Conservation (phyloP, 2,797 vertebrate genomes). For the Apodemus agrarius region DNA sequence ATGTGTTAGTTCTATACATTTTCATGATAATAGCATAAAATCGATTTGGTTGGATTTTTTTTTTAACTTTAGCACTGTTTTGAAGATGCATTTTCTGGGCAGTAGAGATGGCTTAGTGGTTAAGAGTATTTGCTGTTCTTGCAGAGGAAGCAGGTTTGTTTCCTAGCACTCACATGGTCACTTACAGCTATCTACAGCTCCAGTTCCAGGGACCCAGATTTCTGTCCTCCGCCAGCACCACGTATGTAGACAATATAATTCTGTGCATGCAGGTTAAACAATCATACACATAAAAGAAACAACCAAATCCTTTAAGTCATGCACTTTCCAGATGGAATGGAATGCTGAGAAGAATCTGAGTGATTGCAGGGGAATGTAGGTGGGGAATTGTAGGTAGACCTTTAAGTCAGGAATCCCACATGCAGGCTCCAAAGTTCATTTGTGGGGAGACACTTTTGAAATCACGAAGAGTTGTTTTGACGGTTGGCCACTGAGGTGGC, state of each 20-base stretch:
- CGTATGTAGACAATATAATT: no score
- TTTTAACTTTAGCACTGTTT: neutral
- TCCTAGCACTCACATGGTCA: neutral
- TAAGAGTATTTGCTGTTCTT: neutral
- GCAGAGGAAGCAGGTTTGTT: neutral
- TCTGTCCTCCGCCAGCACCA: neutral
- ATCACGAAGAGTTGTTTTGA: conserved; percentile 71
- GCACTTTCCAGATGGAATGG: conserved; percentile 16
- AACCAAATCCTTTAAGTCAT: neutral
- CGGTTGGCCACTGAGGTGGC: conserved; percentile 71
- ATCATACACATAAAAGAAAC: neutral
- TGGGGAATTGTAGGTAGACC: neutral
- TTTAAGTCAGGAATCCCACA: conserved; percentile 2
- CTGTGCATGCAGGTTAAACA: neutral
- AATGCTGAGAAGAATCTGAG: neutral
- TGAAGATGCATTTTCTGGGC: neutral
- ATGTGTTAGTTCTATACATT: conserved; percentile 34
- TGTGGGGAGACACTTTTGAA: conserved; percentile 68
- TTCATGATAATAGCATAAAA: conserved; percentile 5
- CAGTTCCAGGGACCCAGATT: neutral
- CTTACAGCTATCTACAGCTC: neutral
- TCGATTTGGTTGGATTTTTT: neutral
- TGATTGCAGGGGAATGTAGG: neutral
- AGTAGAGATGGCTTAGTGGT: neutral
- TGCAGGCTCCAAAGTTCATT: conserved; percentile 39